These are phyloP conservation scores for Exephanes ischioxanthus DNA, from an alignment of 2,888 invertebrate species.

Conservation along the genomic window DNA sequence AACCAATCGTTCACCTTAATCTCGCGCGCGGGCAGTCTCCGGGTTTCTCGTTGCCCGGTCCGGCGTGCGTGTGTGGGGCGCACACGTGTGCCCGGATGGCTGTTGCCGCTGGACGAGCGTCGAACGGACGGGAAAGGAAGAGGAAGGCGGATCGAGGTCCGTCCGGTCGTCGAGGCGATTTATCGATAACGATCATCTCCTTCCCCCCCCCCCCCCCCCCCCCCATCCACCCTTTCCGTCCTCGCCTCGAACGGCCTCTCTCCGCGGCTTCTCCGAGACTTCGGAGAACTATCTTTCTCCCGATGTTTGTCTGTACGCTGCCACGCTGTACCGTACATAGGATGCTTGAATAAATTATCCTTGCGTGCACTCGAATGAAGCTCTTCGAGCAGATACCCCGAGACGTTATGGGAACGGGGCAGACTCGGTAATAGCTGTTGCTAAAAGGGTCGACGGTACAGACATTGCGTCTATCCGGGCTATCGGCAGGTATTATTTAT, in stretches of 20 bases:
- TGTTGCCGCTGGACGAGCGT: constrained; percentile 51
- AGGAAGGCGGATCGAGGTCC: constrained; percentile 69
- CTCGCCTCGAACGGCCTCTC: constrained; percentile 18
- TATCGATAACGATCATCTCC: constrained; percentile 69
- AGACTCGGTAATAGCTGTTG: constrained; percentile 34
- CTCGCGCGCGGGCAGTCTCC: constrained; percentile 67
- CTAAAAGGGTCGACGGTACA: neutral
- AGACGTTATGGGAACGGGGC: constrained; percentile 32
- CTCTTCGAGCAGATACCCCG: constrained; percentile 67
- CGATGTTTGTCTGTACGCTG: constrained; percentile 9
- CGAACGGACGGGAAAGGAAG: constrained; percentile 64
- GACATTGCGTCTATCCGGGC: constrained; percentile 4
- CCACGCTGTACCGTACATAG: constrained; percentile 11
- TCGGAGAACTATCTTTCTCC: constrained; percentile 53
- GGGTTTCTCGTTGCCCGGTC: constrained; percentile 52
- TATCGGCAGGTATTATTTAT: neutral
- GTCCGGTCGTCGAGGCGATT: constrained; percentile 68
- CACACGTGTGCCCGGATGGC: constrained; percentile 32
- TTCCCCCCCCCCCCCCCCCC: neutral
- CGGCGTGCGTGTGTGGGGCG: constrained; percentile 64
- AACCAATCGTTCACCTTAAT: constrained; percentile 80
- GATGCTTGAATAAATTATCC: constrained; percentile 66
- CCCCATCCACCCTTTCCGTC: neutral
- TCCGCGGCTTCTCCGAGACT: constrained; percentile 48
- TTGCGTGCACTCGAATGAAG: constrained; percentile 72